phyloP scores from a whole-genome alignment of 92 coral and sea anemone genomes.

The Heteractis magnifica region DNA sequence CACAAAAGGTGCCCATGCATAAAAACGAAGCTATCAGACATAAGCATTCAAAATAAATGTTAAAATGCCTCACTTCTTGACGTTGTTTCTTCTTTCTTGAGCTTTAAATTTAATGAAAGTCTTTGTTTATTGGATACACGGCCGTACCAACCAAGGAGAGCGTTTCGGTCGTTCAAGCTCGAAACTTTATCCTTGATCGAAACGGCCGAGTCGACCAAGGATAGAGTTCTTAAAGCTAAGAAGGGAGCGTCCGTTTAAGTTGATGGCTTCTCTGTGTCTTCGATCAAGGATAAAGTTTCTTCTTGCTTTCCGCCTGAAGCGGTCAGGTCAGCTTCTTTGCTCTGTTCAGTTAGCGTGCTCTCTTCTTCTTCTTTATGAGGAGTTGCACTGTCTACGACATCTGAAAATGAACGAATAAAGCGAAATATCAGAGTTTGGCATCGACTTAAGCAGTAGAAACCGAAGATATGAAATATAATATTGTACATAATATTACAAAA shows the following conservation, averaged over 20 bases:
- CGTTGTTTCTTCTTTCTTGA: neutral
- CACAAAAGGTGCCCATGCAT: neutral
- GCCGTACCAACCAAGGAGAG: conserved; percentile 28
- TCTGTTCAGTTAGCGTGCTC: neutral
- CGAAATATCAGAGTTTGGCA: neutral
- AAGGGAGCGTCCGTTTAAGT: neutral
- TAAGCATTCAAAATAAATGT: neutral
- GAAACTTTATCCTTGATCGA: conserved; percentile 40
- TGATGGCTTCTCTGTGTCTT: neutral
- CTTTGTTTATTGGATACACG: conserved; percentile 9
- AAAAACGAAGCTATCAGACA: neutral
- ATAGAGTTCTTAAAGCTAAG: conserved; percentile 5
- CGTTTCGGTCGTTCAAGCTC: neutral
- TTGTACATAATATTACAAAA: neutral
- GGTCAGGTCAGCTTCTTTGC: neutral
- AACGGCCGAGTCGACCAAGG: conserved; percentile 33
- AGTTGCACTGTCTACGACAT: neutral
- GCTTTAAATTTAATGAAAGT: neutral
- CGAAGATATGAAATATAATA: neutral
- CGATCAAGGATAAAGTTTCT: conserved; percentile 39
- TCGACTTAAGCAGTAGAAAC: neutral
- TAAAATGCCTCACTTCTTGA: conserved; percentile 5
- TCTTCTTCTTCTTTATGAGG: neutral
- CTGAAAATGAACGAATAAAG: neutral
- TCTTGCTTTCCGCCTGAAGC: neutral